Conservation (phyloP, 2,888 invertebrate genomes). For the Erebia ligea region DNA sequence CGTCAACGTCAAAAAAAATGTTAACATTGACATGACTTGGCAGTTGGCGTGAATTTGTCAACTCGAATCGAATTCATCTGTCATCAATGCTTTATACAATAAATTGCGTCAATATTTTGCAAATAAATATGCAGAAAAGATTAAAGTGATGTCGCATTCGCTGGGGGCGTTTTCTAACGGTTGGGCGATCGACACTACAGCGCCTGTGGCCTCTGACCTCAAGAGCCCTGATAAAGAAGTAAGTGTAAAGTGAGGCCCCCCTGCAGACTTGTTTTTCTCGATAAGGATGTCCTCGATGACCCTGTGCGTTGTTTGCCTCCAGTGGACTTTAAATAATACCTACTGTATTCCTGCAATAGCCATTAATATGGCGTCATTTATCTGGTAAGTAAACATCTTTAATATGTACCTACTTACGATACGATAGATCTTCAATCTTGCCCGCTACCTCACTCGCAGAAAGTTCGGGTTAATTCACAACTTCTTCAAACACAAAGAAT, state of each 20-base stretch:
- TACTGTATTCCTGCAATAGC: slow-evolving; percentile 48
- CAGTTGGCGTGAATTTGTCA: not conserved
- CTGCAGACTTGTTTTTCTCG: slow-evolving; percentile 74
- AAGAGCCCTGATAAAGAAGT: slow-evolving; percentile 72
- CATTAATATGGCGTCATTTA: slow-evolving; percentile 52
- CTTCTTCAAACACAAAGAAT: not conserved
- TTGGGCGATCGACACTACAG: slow-evolving; percentile 76
- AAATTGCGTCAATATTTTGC: slow-evolving; percentile 35
- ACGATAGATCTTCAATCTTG: not conserved
- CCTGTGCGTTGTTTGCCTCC: slow-evolving; percentile 37
- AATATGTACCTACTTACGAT: not conserved
- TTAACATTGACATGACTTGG: not conserved
- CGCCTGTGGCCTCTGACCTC: slow-evolving; percentile 67
- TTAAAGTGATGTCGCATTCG: slow-evolving; percentile 61
- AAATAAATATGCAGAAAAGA: slow-evolving; percentile 38
- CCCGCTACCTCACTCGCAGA: not conserved
- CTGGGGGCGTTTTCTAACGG: slow-evolving; percentile 64
- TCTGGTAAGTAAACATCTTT: slow-evolving; percentile 40
- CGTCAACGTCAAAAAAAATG: too few species aligned
- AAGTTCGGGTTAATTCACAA: not conserved
- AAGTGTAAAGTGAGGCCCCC: slow-evolving; percentile 78
- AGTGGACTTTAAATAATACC: slow-evolving; percentile 39
- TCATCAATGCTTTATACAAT: slow-evolving; percentile 1
- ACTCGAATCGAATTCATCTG: not conserved
- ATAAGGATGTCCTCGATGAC: slow-evolving; percentile 51